phyloP scores from a whole-genome alignment of 2,888 invertebrate genomes.

The Marasmarcha lunaedactyla region DNA sequence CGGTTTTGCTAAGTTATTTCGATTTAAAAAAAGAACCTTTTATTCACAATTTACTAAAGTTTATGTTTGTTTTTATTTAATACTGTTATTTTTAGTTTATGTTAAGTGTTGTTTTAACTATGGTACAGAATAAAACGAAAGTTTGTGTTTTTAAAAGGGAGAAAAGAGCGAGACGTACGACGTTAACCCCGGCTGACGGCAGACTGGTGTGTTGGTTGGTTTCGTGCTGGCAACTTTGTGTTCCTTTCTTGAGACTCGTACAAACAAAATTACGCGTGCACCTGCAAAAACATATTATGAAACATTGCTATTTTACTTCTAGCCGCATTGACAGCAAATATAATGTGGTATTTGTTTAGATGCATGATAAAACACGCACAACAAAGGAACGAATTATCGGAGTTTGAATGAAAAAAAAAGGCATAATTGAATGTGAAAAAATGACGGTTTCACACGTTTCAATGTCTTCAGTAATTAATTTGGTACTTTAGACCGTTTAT shows the following conservation, averaged over 20 bases:
- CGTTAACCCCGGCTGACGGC: background rate
- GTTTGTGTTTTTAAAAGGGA: background rate
- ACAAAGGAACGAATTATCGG: slow-evolving; percentile 34
- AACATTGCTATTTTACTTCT: background rate
- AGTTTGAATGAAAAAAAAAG: slow-evolving; percentile 29
- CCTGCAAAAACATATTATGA: background rate
- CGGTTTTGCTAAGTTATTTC: slow-evolving; percentile 23
- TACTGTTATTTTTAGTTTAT: background rate
- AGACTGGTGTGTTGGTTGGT: background rate
- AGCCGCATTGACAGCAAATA: background rate
- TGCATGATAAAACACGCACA: slow-evolving; percentile 38
- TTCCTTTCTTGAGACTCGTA: too few species aligned
- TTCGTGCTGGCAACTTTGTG: background rate
- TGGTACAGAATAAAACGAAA: background rate
- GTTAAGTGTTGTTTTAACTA: background rate
- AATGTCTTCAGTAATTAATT: too few species aligned
- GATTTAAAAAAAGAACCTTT: slow-evolving; percentile 10
- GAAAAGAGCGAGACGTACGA: background rate
- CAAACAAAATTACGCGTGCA: background rate
- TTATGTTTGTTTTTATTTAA: slow-evolving; percentile 17
- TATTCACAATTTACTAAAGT: slow-evolving; percentile 15
- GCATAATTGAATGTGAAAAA: slow-evolving; percentile 32
- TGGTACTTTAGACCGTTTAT: too few species aligned
- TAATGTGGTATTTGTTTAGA: slow-evolving; percentile 19
- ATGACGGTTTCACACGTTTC: slow-evolving; percentile 30